Percentiles rank a stretch among this genome's conserved stretches.
Evolutionary conservation across 1,140 invertebrate species (phyloP).

Genomic region (Ceratosolen fusciceps): DNA sequence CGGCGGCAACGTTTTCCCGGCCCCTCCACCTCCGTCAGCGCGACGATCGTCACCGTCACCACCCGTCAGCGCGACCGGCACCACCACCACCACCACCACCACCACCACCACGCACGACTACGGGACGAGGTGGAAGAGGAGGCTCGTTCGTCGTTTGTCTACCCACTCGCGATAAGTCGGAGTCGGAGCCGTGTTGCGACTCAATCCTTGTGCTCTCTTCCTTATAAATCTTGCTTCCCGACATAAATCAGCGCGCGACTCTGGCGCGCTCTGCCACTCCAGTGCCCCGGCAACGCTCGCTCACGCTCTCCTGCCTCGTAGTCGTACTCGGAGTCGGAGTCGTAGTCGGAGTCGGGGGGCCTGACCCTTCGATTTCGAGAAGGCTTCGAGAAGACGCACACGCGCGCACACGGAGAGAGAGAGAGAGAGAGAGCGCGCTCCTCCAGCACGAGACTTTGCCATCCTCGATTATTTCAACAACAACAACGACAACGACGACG

Average conservation of each 20-base stretch:
- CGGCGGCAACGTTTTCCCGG: neutral
- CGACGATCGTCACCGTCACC: constrained; percentile 16
- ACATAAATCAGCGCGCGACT: constrained; percentile 69
- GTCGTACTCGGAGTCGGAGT: neutral
- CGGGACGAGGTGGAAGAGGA: neutral
- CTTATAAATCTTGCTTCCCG: constrained; percentile 67
- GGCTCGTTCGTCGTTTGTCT: constrained; percentile 52
- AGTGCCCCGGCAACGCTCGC: neutral
- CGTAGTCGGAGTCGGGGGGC: constrained; percentile 9
- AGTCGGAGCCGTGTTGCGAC: constrained; percentile 62
- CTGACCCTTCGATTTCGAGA: constrained; percentile 68
- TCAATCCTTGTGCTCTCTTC: constrained; percentile 69
- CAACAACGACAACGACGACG: too few relatives aligned
- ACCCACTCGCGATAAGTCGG: constrained; percentile 71
- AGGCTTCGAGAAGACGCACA: constrained; percentile 56
- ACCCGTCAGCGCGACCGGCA: too few relatives aligned
- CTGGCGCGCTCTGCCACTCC: constrained; percentile 59
- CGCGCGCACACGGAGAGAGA: constrained; percentile 66
- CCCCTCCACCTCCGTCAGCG: constrained; percentile 6
- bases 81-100: constrained; percentile 1
- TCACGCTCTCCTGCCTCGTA: constrained; percentile 44
- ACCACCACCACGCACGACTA: too few relatives aligned
- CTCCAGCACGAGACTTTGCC: neutral
- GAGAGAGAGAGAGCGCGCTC: constrained; percentile 27
- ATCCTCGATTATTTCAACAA: constrained; percentile 32